Conservation (phyloP, 2,888 invertebrate species). For the Helleia helle region DNA sequence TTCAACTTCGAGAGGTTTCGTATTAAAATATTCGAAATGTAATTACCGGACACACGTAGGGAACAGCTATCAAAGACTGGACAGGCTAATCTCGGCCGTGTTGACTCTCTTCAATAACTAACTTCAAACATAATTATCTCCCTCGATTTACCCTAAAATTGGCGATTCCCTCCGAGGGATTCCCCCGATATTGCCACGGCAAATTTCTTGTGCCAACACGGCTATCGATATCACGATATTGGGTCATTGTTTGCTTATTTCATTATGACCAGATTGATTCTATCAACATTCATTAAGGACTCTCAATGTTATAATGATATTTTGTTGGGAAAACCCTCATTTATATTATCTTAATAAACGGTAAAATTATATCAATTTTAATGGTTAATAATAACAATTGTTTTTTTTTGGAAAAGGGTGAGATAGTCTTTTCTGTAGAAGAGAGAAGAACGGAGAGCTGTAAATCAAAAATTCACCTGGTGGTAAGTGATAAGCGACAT, state of each 20-base stretch:
- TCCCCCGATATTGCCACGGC: conserved; percentile 52
- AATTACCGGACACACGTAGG: background rate
- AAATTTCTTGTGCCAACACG: conserved; percentile 71
- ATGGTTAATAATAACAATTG: too few relatives aligned
- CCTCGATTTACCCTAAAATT: conserved; percentile 67
- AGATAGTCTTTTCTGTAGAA: too few relatives aligned
- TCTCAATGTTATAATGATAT: conserved; percentile 10
- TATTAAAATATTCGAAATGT: conserved; percentile 17
- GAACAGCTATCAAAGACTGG: conserved; percentile 6
- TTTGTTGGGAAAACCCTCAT: background rate
- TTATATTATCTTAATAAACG: too few relatives aligned
- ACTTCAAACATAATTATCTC: conserved; percentile 73
- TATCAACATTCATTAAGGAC: conserved; percentile 30
- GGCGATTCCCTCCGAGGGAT: conserved; percentile 57
- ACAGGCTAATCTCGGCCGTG: conserved; percentile 46
- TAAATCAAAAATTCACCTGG: too few relatives aligned
- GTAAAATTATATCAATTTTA: too few relatives aligned
- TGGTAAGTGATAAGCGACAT: too few relatives aligned
- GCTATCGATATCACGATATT: conserved; percentile 46
- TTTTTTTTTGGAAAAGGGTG: too few relatives aligned
- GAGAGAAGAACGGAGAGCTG: too few relatives aligned
- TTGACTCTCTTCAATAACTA: conserved; percentile 68
- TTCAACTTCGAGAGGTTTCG: conserved; percentile 20
- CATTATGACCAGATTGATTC: conserved; percentile 67
- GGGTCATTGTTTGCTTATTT: conserved; percentile 68